Conservation (phyloP, 2,113 vertebrate genomes). For the Hippocampus barbouri region DNA sequence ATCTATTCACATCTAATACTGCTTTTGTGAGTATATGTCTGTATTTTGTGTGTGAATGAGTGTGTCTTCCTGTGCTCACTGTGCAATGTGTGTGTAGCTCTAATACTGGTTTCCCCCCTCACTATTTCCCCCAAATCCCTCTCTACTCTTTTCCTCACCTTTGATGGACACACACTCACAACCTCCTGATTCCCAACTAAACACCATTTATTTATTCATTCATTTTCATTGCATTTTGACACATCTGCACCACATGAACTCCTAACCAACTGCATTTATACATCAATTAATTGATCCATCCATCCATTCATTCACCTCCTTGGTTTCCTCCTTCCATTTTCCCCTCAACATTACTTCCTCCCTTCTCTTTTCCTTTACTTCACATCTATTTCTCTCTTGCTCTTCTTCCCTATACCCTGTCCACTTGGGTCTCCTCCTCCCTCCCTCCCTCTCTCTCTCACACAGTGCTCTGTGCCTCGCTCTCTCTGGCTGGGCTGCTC, state of each 20-base stretch:
- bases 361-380: constrained; percentile 45
- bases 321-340: constrained; percentile 38
- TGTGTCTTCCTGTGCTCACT: constrained; percentile 69
- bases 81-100: constrained; percentile 74
- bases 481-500: constrained; percentile 99
- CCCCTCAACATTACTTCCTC: constrained; percentile 24
- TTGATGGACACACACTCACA: constrained; percentile 55
- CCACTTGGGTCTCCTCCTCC: constrained; percentile 88
- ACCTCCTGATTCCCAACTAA: constrained; percentile 43
- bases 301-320: constrained; percentile 24
- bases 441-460: constrained; percentile 88
- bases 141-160: constrained; percentile 52
- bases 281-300: constrained; percentile 37
- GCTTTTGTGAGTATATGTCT: constrained; percentile 64
- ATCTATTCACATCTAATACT: constrained; percentile 68
- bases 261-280: constrained; percentile 36
- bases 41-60: constrained; percentile 55
- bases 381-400: constrained; percentile 85
- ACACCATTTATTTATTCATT: constrained; percentile 36
- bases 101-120: constrained; percentile 74
- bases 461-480: constrained; percentile 99
- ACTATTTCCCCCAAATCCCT: constrained; percentile 51
- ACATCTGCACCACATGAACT: constrained; percentile 26
- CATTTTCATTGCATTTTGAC: constrained; percentile 36
- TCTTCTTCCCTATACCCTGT: constrained; percentile 86